Base-by-base conservation (phyloP, 2,888 invertebrate species). In the Embidobia sp. region DNA sequence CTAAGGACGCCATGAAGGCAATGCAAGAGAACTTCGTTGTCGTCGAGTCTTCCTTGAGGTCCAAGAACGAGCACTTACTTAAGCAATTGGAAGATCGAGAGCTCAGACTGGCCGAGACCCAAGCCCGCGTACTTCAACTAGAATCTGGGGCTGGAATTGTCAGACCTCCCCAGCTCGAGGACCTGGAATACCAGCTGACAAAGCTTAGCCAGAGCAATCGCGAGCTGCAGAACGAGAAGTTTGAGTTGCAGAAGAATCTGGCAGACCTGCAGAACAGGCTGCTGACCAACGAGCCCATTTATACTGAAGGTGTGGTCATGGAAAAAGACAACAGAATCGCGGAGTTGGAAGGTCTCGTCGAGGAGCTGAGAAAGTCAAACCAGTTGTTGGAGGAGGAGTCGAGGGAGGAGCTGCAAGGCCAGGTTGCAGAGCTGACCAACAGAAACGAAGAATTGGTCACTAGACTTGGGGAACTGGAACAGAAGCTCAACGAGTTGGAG, bases 11-110 rank as follows among this genome's bases (percentile, higher is more conserved):
- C 87, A 94, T 95, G 94, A 92, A 92, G 81, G 92, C 93, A 83
- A 94, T 95, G 94, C 96, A 96, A 89, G 93, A 94, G 84, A 94
- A 94, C 87, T 95, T 95, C 86, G 90, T 94, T 35, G 90, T 91
- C 7, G 92, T 93, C 86, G 95, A 96, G 90, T 90, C 91, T 46
- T 93, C 94, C 74, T 93, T 95, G 91, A 94, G 94, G 85, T 91
- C 93, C 13, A 94, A 95, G 86, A 93, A 92, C 81, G 90, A 91
- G 27, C 90, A 90, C 81, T 88, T 94, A 37, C 83, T 92, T 16
- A 86, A 90, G 31, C 91, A 93, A 78, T 87, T 93, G 55, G 90
- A 91, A 72, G 91, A 92, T 79, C 89, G 92, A 15, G 91, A 93
- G 87, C 90, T 89, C 57, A 91, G 91, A 85, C 85, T 92, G 33